Percentiles rank a stretch among this genome's conserved stretches.
Conservation (phyloP, 2,888 invertebrate species). For the Argyresthia albistria region DNA sequence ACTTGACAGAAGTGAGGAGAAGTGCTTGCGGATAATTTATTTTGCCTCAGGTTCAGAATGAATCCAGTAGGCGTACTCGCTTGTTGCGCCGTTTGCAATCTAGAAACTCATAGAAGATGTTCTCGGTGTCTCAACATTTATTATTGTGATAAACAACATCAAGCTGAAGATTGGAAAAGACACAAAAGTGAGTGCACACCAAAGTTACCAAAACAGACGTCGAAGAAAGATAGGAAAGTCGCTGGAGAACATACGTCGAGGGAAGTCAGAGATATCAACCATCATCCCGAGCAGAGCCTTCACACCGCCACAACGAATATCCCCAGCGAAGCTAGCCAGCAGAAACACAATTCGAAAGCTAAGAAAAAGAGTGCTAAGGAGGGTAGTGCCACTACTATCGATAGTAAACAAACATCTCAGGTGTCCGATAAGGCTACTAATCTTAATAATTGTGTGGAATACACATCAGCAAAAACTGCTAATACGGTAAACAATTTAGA, state of each 20-base stretch:
- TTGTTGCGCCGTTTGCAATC: constrained; percentile 76
- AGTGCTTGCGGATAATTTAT: neutral
- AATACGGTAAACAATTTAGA: constrained; percentile 11
- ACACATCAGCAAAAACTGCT: constrained; percentile 18
- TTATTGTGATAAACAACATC: constrained; percentile 87
- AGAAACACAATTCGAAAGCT: constrained; percentile 17
- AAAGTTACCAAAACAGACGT: constrained; percentile 44
- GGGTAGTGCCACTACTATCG: constrained; percentile 29
- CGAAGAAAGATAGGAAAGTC: constrained; percentile 24
- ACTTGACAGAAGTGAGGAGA: no score
- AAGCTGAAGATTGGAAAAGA: constrained; percentile 83
- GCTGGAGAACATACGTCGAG: constrained; percentile 27
- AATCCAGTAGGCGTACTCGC: constrained; percentile 55
- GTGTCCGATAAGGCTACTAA: constrained; percentile 15
- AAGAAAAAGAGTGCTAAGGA: constrained; percentile 26
- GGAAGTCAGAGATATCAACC: constrained; percentile 23
- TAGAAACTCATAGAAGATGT: constrained; percentile 78
- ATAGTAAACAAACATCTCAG: constrained; percentile 37
- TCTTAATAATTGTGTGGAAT: constrained; percentile 7
- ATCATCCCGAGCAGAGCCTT: neutral
- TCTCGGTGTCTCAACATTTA: constrained; percentile 80
- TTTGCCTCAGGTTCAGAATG: constrained; percentile 37
- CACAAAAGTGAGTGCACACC: constrained; percentile 77
- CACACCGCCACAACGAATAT: constrained; percentile 14
- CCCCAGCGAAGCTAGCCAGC: neutral